Conservation (phyloP, 2,888 invertebrate species). For the Megamerina dolium region DNA sequence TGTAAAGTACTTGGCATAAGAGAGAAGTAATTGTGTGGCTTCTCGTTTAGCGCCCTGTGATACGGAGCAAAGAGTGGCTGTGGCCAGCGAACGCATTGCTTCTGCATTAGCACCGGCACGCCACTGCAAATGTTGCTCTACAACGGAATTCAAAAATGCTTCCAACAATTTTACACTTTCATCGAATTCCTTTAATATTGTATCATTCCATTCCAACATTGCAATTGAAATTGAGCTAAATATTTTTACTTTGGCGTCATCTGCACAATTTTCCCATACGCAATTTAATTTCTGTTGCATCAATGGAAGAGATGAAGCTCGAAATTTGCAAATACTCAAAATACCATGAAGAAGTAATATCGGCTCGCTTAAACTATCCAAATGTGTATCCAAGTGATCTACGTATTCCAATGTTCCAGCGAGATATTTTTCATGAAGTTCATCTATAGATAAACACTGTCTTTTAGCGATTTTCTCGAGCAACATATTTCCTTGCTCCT, state of each 20-base stretch:
- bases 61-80: constrained; percentile 42
- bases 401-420: constrained; percentile 32
- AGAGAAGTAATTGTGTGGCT: constrained; percentile 31
- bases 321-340: constrained; percentile 35
- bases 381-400: constrained; percentile 36
- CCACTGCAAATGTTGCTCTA: constrained; percentile 43
- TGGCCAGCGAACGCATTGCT: constrained; percentile 46
- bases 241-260: constrained; percentile 43
- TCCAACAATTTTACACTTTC: constrained; percentile 31
- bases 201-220: constrained; percentile 37
- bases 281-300: constrained; percentile 35
- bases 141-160: constrained; percentile 30
- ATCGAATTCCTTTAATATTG: constrained; percentile 22
- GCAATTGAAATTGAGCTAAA: constrained; percentile 42
- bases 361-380: constrained; percentile 42
- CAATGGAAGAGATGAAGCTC: constrained; percentile 29
- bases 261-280: constrained; percentile 36
- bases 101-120: constrained; percentile 43
- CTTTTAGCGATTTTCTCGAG: constrained; percentile 26
- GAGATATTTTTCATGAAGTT: constrained; percentile 37
- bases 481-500: constrained; percentile 22
- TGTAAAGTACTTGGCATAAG: constrained; percentile 32
- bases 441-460: constrained; percentile 19
- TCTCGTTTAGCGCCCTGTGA: constrained; percentile 38
- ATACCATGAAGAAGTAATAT: constrained; percentile 42